These are phyloP conservation scores for Selenia dentaria DNA, from an alignment of 2,888 invertebrate species.

Conservation along the genomic window DNA sequence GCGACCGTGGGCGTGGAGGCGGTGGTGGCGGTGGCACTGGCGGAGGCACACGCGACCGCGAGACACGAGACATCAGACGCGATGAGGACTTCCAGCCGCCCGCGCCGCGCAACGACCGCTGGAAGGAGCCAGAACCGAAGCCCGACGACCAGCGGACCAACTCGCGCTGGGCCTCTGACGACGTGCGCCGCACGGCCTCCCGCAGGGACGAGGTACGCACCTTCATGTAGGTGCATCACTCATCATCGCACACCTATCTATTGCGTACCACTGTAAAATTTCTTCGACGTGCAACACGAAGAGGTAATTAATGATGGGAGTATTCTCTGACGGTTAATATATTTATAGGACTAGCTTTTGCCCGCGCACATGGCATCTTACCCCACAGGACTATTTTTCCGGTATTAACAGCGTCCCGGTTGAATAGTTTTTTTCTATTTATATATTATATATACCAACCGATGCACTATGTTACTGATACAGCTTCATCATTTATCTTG, in stretches of 20 bases:
- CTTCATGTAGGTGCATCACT: slow-evolving; percentile 7
- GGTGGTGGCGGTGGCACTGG: slow-evolving; percentile 39
- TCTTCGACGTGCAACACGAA: no score
- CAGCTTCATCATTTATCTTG: no score
- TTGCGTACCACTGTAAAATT: no score
- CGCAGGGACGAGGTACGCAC: slow-evolving; percentile 71
- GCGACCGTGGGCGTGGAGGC: slow-evolving; percentile 44
- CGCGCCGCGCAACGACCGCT: slow-evolving; percentile 85
- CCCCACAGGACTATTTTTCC: no score
- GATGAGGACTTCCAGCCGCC: slow-evolving; percentile 70
- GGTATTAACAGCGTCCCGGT: no score
- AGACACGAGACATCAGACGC: slow-evolving; percentile 47
- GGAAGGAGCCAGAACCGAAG: slow-evolving; percentile 84
- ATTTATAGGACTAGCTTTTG: no score
- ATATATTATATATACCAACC: no score
- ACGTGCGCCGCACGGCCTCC: slow-evolving; percentile 71
- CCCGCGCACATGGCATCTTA: no score
- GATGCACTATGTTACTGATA: no score
- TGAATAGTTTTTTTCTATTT: no score
- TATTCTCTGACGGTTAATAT: no score
- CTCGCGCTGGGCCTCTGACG: slow-evolving; percentile 75
- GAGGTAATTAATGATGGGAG: not conserved
- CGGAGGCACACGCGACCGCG: slow-evolving; percentile 32
- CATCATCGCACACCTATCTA: not conserved
- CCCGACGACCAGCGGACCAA: slow-evolving; percentile 60